Conservation (phyloP, 2,888 invertebrate species). For the Sympetrum striolatum region DNA sequence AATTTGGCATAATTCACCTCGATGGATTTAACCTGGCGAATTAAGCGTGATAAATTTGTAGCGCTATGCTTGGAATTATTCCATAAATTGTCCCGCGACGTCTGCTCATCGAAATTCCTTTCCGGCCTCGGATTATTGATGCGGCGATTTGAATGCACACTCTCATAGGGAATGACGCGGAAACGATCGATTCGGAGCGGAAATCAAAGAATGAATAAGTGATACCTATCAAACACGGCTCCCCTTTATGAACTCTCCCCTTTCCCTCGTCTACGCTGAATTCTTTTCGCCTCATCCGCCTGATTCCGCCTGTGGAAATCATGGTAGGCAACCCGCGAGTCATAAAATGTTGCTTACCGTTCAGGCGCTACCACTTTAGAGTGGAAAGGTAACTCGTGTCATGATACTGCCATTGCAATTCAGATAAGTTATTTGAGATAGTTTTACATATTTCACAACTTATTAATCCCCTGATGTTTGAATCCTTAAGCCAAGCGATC, state of each 20-base stretch:
- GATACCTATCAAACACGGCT: conserved; percentile 10
- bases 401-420: too few relatives aligned
- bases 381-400: too few relatives aligned
- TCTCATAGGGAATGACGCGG: conserved; percentile 17
- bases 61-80: background rate
- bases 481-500: too few relatives aligned
- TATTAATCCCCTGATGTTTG: too few relatives aligned
- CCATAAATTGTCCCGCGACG: background rate
- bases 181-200: conserved; percentile 31
- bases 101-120: conserved; percentile 23
- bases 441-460: too few relatives aligned
- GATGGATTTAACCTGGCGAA: background rate
- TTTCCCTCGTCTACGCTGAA: background rate
- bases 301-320: background rate
- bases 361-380: background rate
- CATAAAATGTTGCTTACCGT: background rate
- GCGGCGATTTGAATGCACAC: conserved; percentile 12
- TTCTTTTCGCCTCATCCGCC: background rate
- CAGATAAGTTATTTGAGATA: too few relatives aligned
- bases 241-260: background rate
- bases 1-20: background rate
- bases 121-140: conserved; percentile 24
- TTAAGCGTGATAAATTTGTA: background rate
- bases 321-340: background rate
- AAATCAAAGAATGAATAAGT: conserved; percentile 41